Conservation (phyloP, 2,888 invertebrate genomes). For the Eristalis pertinax region DNA sequence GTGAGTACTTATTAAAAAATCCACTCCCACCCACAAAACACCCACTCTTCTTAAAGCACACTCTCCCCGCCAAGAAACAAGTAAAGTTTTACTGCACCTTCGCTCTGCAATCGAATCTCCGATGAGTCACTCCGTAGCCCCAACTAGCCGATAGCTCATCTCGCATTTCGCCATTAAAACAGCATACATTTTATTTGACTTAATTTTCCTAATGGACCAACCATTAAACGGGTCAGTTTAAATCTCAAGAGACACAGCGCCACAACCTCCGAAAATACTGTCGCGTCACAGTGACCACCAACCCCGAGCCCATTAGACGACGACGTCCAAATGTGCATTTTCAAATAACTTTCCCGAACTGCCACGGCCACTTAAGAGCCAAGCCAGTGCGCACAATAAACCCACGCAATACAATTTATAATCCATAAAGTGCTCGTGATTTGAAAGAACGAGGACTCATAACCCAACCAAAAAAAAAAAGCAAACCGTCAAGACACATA, state of each 20-base stretch:
- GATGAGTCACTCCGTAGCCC: too few relatives aligned
- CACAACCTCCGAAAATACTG: neutral
- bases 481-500: neutral
- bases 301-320: neutral
- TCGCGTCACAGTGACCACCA: neutral
- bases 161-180: too few relatives aligned
- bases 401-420: neutral
- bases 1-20: too few relatives aligned
- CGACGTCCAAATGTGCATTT: neutral
- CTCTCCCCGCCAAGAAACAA: too few relatives aligned
- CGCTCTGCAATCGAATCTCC: too few relatives aligned
- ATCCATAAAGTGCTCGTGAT: neutral
- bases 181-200: too few relatives aligned
- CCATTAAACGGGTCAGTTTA: neutral
- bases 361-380: neutral
- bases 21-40: too few relatives aligned
- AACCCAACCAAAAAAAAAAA: neutral
- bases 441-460: neutral
- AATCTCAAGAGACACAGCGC: neutral
- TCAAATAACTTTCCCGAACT: neutral
- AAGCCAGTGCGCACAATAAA: neutral
- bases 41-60: slow-evolving; percentile 9
- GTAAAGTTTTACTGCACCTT: too few relatives aligned
- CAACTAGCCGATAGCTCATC: too few relatives aligned
- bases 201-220: neutral